phyloP scores from a whole-genome alignment of 2,888 invertebrate species.

The Tryphoninae sp. region DNA sequence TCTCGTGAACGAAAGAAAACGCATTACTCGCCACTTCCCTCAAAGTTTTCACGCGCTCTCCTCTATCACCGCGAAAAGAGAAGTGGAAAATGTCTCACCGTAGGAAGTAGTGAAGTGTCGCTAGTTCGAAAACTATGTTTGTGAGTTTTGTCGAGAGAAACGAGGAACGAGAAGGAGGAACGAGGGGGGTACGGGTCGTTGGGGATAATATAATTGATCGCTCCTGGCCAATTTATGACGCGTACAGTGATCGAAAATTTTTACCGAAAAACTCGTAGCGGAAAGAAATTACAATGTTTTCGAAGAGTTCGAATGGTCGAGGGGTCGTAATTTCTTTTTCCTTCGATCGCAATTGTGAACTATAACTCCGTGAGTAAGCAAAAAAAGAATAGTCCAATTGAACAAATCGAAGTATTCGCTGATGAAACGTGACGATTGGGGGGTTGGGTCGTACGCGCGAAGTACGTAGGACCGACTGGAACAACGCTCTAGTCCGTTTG shows the following conservation, averaged over 20 bases:
- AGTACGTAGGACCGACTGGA: neutral
- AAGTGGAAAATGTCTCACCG: slow-evolving; percentile 57
- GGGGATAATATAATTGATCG: slow-evolving; percentile 57
- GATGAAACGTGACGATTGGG: slow-evolving; percentile 13
- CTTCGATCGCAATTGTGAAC: slow-evolving; percentile 21
- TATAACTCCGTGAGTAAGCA: neutral
- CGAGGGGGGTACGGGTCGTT: slow-evolving; percentile 7
- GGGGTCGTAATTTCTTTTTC: neutral
- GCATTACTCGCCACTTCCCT: slow-evolving; percentile 57
- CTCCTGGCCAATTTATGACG: slow-evolving; percentile 55
- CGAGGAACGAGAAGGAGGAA: slow-evolving; percentile 4
- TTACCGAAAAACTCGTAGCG: neutral
- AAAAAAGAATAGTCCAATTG: neutral
- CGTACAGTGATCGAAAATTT: slow-evolving; percentile 43
- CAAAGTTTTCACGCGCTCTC: slow-evolving; percentile 39
- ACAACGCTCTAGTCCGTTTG: neutral
- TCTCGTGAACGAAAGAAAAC: slow-evolving; percentile 53
- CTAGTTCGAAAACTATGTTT: slow-evolving; percentile 52
- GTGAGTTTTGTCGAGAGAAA: slow-evolving; percentile 37
- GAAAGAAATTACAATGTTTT: slow-evolving; percentile 31
- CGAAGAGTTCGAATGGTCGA: neutral
- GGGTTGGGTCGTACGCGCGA: neutral
- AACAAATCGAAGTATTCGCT: neutral
- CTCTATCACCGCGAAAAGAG: slow-evolving; percentile 35
- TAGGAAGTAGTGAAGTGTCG: slow-evolving; percentile 61